A percentile compares a stretch with the other conserved stretches of the same genome.
Evolutionary conservation across 2,113 vertebrate genomes (phyloP).

Genomic region (Ibidorhyncha struthersii): DNA sequence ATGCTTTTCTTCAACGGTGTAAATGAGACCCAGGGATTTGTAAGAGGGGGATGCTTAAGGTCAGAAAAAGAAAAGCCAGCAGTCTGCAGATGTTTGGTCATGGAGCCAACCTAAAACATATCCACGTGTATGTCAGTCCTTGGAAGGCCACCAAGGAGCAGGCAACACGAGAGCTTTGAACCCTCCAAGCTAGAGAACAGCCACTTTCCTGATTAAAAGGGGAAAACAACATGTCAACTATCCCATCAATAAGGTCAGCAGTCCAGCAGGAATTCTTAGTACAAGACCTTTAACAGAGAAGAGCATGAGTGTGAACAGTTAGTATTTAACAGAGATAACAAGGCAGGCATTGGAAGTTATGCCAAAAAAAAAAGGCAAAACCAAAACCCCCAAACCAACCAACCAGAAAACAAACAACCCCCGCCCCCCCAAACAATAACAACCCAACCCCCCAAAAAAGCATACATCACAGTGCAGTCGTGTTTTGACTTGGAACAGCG

Average conservation of each 20-base stretch:
- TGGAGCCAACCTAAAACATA: neutral
- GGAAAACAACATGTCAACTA: neutral
- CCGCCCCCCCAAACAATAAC: neutral
- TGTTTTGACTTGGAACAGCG: neutral
- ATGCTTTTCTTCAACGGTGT: neutral
- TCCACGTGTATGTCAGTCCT: neutral
- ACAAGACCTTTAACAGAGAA: neutral
- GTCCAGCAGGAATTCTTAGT: neutral
- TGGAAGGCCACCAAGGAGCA: neutral
- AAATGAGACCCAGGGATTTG: neutral
- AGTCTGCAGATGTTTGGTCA: neutral
- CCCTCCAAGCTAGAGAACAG: neutral
- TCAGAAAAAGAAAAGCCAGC: neutral
- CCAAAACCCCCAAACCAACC: no score
- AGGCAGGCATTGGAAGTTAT: neutral
- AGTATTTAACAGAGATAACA: neutral
- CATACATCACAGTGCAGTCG: fast-evolving
- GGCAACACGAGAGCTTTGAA: neutral
- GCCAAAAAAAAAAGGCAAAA: neutral
- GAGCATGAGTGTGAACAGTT: neutral
- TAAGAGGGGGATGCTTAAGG: neutral
- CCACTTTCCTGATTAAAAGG: neutral
- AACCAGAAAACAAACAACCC: neutral
- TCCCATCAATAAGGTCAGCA: neutral
- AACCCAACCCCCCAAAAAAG: neutral